Conservation (phyloP, 2,113 vertebrate species). For the Eptesicus fuscus region DNA sequence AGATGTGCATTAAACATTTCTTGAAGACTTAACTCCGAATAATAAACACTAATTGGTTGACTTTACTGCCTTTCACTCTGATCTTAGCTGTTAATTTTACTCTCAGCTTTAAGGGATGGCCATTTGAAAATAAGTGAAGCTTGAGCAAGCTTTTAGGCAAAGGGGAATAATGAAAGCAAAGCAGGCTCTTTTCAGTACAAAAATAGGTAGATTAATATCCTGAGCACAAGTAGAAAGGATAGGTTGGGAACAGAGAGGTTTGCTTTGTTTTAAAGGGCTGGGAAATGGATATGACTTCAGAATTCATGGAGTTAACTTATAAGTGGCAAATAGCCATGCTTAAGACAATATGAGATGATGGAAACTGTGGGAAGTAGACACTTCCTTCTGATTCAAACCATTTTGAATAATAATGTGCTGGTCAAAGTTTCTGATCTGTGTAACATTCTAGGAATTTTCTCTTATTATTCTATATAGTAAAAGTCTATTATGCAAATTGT, state of each 20-base stretch:
- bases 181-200: background rate
- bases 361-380: background rate
- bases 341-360: background rate
- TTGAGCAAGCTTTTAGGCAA: background rate
- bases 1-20: background rate
- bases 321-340: background rate
- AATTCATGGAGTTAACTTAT: background rate
- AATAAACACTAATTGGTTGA: background rate
- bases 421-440: background rate
- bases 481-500: no score
- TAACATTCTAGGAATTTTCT: background rate
- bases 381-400: background rate
- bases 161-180: background rate
- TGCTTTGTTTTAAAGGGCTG: background rate
- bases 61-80: background rate
- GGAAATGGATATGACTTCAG: background rate
- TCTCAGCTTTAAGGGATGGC: background rate
- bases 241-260: background rate
- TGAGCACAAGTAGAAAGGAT: background rate
- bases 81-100: background rate
- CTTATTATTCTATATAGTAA: no score
- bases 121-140: background rate
- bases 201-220: background rate
- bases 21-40: background rate
- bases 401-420: background rate